Evolutionary conservation across 2,888 invertebrate species (phyloP), one percentile per base, ranked within the genome.

Genomic region (Timema podura): DNA sequence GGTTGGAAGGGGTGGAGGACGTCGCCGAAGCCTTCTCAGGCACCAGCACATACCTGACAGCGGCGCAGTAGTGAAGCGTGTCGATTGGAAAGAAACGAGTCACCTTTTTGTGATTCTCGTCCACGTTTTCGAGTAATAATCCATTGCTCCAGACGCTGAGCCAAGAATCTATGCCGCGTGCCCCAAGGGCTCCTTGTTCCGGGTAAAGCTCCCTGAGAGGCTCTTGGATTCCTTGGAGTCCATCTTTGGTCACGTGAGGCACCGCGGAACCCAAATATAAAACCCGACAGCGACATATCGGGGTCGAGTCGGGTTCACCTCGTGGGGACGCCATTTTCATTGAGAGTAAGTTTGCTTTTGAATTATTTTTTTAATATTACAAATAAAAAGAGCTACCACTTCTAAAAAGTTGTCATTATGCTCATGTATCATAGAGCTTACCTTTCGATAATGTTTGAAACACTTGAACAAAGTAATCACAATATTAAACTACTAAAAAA

Each of bases 101-200:
- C 74, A 97, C 93, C 81, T 95, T 91, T 81, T 95, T 93, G 73
- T 95, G 91, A 80, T 95, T 92, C 83, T 97, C 97, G 81, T 97
- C 97, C 48, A 97, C 93, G 81, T 98, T 98, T 84, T 98, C 97
- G 75, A 99, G 81, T 66, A 95, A 82, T 75, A 99, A 90, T 67
- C 98, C 98, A 80, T 97, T 97, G 74, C 95, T 95, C 94, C 96
- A 97, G 68, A 99, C 96, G 76, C 95, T 95, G 69, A 98, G 85
- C 95, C 96, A 96, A 75, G 97, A 95, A 83, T 96, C 95, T 78
- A 96, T 93, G 77, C 98, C 94, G 79, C 93, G 88, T 75, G 93
- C 91, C 9, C 92, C 89, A 73, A 92, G 87, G 72, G 94, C 92
- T 72, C 96, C 95, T 83, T 95, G 95, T 75, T 96, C 95, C 71